These are phyloP conservation scores for Syngnathus acus DNA, from an alignment of 2,797 vertebrate genomes.

Conservation along the genomic window DNA sequence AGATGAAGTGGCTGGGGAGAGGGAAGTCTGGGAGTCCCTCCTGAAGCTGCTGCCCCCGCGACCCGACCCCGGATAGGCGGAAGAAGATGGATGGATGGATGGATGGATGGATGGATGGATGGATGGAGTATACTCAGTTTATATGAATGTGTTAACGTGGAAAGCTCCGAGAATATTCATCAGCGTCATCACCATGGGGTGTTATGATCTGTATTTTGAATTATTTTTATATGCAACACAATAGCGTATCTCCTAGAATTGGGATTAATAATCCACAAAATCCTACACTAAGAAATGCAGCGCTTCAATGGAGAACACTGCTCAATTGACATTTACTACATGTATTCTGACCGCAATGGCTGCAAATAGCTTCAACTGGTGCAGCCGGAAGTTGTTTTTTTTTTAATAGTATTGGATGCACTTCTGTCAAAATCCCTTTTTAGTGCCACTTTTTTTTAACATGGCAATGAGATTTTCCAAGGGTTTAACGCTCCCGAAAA, in stretches of 20 bases:
- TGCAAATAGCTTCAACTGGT: conserved; percentile 1
- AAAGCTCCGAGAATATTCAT: background rate
- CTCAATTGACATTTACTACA: background rate
- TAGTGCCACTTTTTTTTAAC: background rate
- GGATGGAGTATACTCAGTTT: too few species aligned
- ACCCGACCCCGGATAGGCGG: too few species aligned
- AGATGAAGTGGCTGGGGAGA: too few species aligned
- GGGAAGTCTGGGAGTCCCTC: too few species aligned
- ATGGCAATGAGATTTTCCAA: conserved; percentile 4
- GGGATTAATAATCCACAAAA: conserved; percentile 3
- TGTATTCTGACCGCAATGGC: background rate
- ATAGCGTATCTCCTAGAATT: background rate
- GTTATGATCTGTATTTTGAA: background rate
- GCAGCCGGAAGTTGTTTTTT: background rate
- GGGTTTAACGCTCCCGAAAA: conserved; percentile 8
- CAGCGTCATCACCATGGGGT: background rate
- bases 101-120: too few species aligned
- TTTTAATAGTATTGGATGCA: conserved; percentile 1
- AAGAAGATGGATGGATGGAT: too few species aligned
- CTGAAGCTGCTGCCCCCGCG: too few species aligned
- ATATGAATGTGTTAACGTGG: background rate
- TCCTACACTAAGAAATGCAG: background rate
- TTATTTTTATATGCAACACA: background rate
- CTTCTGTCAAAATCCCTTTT: conserved; percentile 12
- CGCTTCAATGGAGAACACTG: background rate